Conservation (phyloP, 2,888 invertebrate species). For the Sisyra nigra region DNA sequence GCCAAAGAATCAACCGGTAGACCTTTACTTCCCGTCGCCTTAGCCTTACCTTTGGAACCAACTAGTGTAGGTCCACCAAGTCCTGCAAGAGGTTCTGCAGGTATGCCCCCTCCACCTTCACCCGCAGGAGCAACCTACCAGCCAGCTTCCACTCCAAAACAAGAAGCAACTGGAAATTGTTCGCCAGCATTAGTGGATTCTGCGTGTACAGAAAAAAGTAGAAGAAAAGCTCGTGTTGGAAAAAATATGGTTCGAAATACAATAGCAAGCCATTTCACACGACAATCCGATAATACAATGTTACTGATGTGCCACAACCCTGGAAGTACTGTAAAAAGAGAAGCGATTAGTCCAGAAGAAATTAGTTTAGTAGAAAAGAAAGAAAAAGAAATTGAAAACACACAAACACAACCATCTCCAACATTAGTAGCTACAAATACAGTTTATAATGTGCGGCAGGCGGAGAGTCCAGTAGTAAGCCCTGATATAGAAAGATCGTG, state of each 20-base stretch:
- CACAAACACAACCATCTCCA: no score
- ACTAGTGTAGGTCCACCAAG: slow-evolving; percentile 44
- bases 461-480: no score
- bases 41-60: slow-evolving; percentile 32
- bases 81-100: slow-evolving; percentile 50
- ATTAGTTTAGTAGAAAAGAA: slow-evolving; percentile 17
- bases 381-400: slow-evolving; percentile 12
- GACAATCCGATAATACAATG: slow-evolving; percentile 30
- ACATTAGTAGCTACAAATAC: no score
- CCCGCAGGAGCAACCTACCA: slow-evolving; percentile 31
- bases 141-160: slow-evolving; percentile 16
- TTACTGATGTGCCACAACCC: slow-evolving; percentile 29
- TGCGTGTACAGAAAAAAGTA: slow-evolving; percentile 18
- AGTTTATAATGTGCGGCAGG: no score
- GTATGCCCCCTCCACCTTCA: slow-evolving; percentile 44
- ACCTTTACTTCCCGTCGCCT: slow-evolving; percentile 29
- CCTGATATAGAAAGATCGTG: no score
- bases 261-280: slow-evolving; percentile 28
- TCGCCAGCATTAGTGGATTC: slow-evolving; percentile 15
- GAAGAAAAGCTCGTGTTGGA: slow-evolving; percentile 37
- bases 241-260: slow-evolving; percentile 54
- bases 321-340: slow-evolving; percentile 23
- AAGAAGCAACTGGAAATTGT: slow-evolving; percentile 10
- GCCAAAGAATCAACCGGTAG: slow-evolving; percentile 25
- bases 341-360: slow-evolving; percentile 27